These are phyloP conservation scores for Drosophila tsacasi DNA, from an alignment of 1,140 invertebrate species.

Conservation along the genomic window DNA sequence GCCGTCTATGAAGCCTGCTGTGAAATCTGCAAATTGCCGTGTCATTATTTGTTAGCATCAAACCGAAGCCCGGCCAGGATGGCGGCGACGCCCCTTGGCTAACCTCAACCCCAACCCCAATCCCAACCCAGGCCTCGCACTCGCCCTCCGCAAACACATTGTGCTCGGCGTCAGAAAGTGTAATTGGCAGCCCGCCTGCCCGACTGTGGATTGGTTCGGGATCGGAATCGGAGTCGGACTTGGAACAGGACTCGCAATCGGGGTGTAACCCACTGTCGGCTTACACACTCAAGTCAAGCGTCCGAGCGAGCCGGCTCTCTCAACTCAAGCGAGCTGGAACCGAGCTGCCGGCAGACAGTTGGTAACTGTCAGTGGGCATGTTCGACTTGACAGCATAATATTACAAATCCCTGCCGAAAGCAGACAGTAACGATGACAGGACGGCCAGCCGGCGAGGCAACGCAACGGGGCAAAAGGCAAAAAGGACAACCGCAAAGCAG, in stretches of 20 bases:
- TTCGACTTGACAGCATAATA: constrained; percentile 83
- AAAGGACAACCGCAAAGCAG: constrained; percentile 45
- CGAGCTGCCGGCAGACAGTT: constrained; percentile 62
- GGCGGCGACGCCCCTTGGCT: constrained; percentile 26
- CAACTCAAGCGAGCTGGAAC: constrained; percentile 44
- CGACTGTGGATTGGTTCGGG: constrained; percentile 19
- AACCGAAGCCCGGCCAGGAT: constrained; percentile 51
- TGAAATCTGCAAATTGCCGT: constrained; percentile 85
- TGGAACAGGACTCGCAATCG: constrained; percentile 7
- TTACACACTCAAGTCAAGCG: constrained; percentile 66
- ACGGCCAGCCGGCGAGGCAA: constrained; percentile 33
- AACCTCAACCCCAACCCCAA: constrained; percentile 26
- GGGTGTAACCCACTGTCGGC: constrained; percentile 69
- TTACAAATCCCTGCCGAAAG: constrained; percentile 82
- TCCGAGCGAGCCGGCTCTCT: constrained; percentile 16
- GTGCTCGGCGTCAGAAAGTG: constrained; percentile 73
- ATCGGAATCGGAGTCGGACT: constrained; percentile 22
- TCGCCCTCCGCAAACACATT: constrained; percentile 17
- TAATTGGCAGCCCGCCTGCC: constrained; percentile 74
- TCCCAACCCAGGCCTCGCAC: neutral
- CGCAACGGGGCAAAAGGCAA: constrained; percentile 39
- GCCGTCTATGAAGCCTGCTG: constrained; percentile 63
- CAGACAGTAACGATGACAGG: constrained; percentile 77
- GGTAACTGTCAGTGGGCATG: constrained; percentile 82
- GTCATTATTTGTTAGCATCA: constrained; percentile 85